A percentile compares a stretch with the other conserved stretches of the same genome.
Conservation (phyloP, 2,888 invertebrate species). For the Drosophila buzzatii region DNA sequence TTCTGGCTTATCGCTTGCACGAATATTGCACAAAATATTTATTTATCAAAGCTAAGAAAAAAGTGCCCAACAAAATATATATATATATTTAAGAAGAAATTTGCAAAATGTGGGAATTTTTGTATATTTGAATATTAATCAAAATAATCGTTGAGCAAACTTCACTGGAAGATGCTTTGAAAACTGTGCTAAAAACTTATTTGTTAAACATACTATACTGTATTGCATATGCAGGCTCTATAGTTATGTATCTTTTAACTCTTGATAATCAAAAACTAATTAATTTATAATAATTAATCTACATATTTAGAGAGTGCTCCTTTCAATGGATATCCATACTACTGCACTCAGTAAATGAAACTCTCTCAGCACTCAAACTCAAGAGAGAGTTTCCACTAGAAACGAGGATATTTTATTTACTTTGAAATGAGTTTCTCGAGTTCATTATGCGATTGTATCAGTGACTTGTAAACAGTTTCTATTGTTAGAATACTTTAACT, state of each 20-base stretch:
- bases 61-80: not conserved
- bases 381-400: not conserved
- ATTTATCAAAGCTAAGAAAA: conserved; percentile 13
- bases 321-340: not conserved
- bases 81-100: too few species aligned
- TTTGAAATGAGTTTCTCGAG: not conserved
- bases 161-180: not conserved
- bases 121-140: not conserved
- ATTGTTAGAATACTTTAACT: conserved; percentile 16
- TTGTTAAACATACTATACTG: too few species aligned
- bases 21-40: conserved; percentile 15
- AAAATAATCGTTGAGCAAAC: not conserved
- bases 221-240: too few species aligned
- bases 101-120: not conserved
- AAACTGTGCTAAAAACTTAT: too few species aligned
- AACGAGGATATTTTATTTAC: conserved; percentile 1
- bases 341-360: too few species aligned
- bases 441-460: conserved; percentile 13
- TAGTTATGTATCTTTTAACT: too few species aligned
- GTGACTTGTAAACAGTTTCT: conserved; percentile 24
- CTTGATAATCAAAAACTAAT: too few species aligned
- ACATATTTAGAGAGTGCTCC: too few species aligned
- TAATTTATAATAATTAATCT: too few species aligned
- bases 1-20: conserved; percentile 1
- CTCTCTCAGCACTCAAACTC: not conserved